These are phyloP conservation scores for Parochlus steinenii DNA, from an alignment of 2,888 invertebrate species.

Conservation along the genomic window DNA sequence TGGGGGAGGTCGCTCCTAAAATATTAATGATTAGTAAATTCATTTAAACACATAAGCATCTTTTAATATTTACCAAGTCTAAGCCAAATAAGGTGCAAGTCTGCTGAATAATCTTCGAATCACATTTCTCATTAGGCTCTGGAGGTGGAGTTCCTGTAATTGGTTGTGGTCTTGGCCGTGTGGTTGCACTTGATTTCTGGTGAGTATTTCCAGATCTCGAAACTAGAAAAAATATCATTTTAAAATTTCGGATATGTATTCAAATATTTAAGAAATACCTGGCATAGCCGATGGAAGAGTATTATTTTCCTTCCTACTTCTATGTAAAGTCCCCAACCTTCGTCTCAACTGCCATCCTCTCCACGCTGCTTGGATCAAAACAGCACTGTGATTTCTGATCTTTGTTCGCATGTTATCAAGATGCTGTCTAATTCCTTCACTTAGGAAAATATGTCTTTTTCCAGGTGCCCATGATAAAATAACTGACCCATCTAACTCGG, in stretches of 20 bases:
- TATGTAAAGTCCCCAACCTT: slow-evolving; percentile 42
- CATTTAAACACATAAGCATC: slow-evolving; percentile 12
- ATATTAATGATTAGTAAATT: slow-evolving; percentile 5
- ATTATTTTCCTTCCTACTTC: slow-evolving; percentile 16
- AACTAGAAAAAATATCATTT: slow-evolving; percentile 19
- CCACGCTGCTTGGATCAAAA: slow-evolving; percentile 73
- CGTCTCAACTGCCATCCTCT: slow-evolving; percentile 57
- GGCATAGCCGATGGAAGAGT: neutral
- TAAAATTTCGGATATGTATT: slow-evolving; percentile 18
- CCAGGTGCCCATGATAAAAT: slow-evolving; percentile 79
- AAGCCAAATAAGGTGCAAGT: slow-evolving; percentile 81
- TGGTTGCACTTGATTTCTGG: slow-evolving; percentile 24
- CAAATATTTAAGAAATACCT: neutral
- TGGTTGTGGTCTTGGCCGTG: slow-evolving; percentile 74
- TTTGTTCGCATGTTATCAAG: slow-evolving; percentile 66
- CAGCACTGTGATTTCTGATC: slow-evolving; percentile 62
- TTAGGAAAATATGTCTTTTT: slow-evolving; percentile 83
- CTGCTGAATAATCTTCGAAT: slow-evolving; percentile 75
- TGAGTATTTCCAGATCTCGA: slow-evolving; percentile 21
- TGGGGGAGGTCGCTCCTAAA: slow-evolving; percentile 61
- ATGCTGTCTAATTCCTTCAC: slow-evolving; percentile 83
- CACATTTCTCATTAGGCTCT: slow-evolving; percentile 70
- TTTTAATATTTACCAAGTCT: slow-evolving; percentile 47
- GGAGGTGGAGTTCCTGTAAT: slow-evolving; percentile 82
- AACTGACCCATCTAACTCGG: slow-evolving; percentile 37